Evolutionary conservation across 2,888 invertebrate species (phyloP), one percentile per base, ranked within the genome.

Genomic region (Fragum fragum): DNA sequence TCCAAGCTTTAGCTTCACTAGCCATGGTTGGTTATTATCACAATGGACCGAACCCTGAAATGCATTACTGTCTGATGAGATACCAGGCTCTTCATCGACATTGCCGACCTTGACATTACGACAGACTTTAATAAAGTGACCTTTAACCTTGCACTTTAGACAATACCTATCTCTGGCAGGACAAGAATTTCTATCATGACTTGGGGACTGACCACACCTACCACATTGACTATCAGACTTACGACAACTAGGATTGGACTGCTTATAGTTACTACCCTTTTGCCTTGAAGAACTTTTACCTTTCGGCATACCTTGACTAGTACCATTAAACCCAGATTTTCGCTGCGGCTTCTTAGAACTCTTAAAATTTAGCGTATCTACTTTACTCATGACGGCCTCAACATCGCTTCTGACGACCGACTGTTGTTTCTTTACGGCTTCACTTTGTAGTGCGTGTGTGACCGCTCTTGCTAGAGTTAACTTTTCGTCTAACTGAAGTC

Each of bases 401-500:
- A n/a, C 21, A 53, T n/a, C 53, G 53, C n/a, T 68, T 55, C 73
- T 66, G 18, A 73, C 68, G 18, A 72, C 71, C 0, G 32, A 36
- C 32, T 78, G 74, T 55, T 79, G 73, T 23, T 59, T 21, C 16
- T 61, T 23, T 1, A 79, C 71, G 16, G 71, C 39, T n/a, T 79
- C 66, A 1, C 59, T 32, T 39, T 79, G 71, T 57, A 55, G 74
- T 9, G 63, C 79, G 32, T 75, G 39, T 11, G 57, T 29, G n/a
- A 75, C 39, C 3, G 79, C 71, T 52, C 59, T 79, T 61, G 76
- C 76, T 6, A 79, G 61, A 14, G 66, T 80, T 7, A 80, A 57
- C 9, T 74, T 59, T 16, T 76, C 55, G 55, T 83, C 75, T 14
- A 80, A 21, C 73, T 85, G 85, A 14, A 81, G 72, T 77, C 76